A percentile compares a stretch with the other conserved stretches of the same genome.
phyloP scores from a whole-genome alignment of 2,113 vertebrate species.

The Arizona elegans region DNA sequence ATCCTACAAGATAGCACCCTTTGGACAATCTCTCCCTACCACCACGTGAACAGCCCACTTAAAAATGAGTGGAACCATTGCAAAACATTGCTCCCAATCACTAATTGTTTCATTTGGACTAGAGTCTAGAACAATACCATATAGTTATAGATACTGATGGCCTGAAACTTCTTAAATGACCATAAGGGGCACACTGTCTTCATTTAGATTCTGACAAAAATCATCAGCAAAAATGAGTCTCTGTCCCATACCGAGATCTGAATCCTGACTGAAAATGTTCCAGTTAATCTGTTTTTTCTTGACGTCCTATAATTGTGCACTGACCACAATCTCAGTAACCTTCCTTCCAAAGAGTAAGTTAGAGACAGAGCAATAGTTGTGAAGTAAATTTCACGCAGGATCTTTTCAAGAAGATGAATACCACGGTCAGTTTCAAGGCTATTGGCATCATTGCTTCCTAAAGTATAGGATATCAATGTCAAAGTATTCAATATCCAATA shows the following conservation, averaged over 20 bases:
- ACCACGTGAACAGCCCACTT: neutral
- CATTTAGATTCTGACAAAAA: neutral
- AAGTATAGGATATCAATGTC: neutral
- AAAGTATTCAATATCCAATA: neutral
- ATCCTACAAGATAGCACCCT: neutral
- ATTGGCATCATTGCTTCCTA: neutral
- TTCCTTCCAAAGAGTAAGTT: neutral
- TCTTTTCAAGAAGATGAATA: neutral
- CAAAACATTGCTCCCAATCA: neutral
- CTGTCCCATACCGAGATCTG: neutral
- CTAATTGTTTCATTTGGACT: neutral
- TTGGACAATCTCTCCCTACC: neutral
- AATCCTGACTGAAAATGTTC: neutral
- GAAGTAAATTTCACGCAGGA: neutral
- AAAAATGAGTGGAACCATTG: neutral
- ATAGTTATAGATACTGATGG: neutral
- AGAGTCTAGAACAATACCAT: neutral
- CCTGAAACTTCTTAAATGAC: neutral
- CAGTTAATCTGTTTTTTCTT: neutral
- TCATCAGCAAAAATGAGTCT: neutral
- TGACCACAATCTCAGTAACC: neutral
- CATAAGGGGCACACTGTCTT: neutral
- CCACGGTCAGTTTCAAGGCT: neutral
- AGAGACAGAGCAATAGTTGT: neutral
- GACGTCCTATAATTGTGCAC: neutral